Evolutionary conservation across 2,113 vertebrate species (phyloP), one percentile per base, ranked within the genome.

Genomic region (Labeo rohita): DNA sequence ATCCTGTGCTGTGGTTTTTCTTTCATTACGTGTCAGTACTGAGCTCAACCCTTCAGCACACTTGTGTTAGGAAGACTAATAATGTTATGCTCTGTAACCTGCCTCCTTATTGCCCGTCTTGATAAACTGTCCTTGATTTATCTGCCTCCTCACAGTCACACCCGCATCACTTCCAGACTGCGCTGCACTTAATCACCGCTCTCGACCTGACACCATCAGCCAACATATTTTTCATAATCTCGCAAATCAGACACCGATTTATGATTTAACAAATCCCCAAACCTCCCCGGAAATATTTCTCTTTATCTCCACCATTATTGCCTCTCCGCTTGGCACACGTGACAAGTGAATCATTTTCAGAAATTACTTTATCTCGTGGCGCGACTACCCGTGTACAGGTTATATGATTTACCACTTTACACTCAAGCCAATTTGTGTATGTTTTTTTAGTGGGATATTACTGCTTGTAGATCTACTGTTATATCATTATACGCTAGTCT

Each of bases 61-160:
- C 80, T 86, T 89, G 81, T 85, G 76, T 84, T 83, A 84, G 80
- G 70, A 85, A 85, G 83, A 85, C 88, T 85, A 83, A 87, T 84
- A 87, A 82, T 87, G 79, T 76, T 61, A 80, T 86, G 76, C 43
- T 87, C 79, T 83, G 86, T 84, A 87, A 87, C 78, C 86, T 68
- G 79, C 83, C 75, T 78, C 86, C 77, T 54, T 84, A 65, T 84
- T 80, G 75, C 63, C 12, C 47, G 28, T 73, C 84, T 47, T 76
- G 59, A 87, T 89, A 85, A 85, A 87, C 72, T 82, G 88, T 59
- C 50, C 45, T 77, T 54, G 74, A 89, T 87, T 89, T 89, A 85
- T 89, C 80, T 72, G 52, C 72, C 77, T 61, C 39, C 59, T 84
- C 66, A 6, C 39, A 86, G 73, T 84, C 81, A 70, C 52, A 9